Conservation (phyloP, 2,888 invertebrate genomes). For the Epinotia nisella region DNA sequence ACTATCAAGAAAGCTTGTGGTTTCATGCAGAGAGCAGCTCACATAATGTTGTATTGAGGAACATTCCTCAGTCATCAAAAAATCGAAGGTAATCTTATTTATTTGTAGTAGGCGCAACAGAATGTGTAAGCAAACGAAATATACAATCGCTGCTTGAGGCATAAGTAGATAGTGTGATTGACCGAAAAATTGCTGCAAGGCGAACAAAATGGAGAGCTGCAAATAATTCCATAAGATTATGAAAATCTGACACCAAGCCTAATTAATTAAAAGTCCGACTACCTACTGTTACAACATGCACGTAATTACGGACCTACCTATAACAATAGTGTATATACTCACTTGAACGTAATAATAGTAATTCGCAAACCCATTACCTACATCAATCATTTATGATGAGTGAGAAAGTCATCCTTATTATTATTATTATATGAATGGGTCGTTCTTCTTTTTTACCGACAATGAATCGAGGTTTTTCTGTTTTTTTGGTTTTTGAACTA, state of each 20-base stretch:
- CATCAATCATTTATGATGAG: not conserved
- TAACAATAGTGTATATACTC: not conserved
- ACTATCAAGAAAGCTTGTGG: too few species aligned
- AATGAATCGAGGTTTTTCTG: too few species aligned
- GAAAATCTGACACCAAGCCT: not conserved
- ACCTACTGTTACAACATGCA: not conserved
- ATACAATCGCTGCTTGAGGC: not conserved
- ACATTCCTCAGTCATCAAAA: too few species aligned
- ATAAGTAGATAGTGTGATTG: too few species aligned
- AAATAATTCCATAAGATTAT: not conserved
- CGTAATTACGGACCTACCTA: not conserved
- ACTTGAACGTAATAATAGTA: not conserved
- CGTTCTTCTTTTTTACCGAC: too few species aligned
- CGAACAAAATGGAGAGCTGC: not conserved
- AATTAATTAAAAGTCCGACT: not conserved
- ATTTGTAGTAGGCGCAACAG: not conserved
- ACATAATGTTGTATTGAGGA: too few species aligned
- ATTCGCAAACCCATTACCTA: not conserved
- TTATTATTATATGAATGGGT: too few species aligned
- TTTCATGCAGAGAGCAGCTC: too few species aligned
- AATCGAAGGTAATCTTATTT: too few species aligned
- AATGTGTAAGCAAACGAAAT: not conserved
- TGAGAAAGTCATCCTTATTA: too few species aligned
- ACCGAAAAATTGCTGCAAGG: not conserved
- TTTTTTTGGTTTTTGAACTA: too few species aligned